Evolutionary conservation across 2,888 invertebrate species (phyloP), one percentile per base, ranked within the genome.

Genomic region (Masnerella sp.): DNA sequence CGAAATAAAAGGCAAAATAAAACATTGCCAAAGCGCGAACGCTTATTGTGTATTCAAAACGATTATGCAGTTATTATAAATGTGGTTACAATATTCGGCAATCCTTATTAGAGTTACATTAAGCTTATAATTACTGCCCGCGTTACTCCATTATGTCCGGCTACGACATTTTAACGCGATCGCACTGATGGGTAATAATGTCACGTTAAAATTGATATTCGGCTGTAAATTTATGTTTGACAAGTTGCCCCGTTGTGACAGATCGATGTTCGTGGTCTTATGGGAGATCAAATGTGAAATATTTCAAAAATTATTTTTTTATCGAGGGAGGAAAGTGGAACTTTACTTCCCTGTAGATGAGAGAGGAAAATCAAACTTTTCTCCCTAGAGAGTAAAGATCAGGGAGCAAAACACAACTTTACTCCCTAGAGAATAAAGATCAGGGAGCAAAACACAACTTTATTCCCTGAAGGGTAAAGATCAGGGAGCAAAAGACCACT

Each of bases 61-160:
- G 43, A 56, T 56, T 56, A 43, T 32, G 18, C 11, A 28, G 30
- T 54, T 54, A 54, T 54, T 40, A 54, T 54, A 25, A 28, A 45
- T 18, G 18, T 9, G 30, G 15, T 43, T 58, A 43, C 34, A 43
- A 22, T 43, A 22, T 34, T 34, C 43, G 8, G 56, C 43, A 56
- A 56, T 56, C 43, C 43, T 32, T 43, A 43, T 43, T 43, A 14
- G n/a, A 42, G 42, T 56, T 43, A 32, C 30, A 18, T 20, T 56
- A 30, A 56, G 42, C 56, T 32, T 30, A 43, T 43, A 56, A 42
- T 56, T 42, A 43, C 42, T 56, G 42, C 22, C 20, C 32, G 28
- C 28, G 5, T 5, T n/a, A 14, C n/a, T 12, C 12, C 38, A 42
- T 56, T 56, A 43, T 32, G 32, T 15, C 32, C 14, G 22, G 30